These are phyloP conservation scores for Acanthosepion pharaonis DNA, from an alignment of 2,888 invertebrate species.

Conservation along the genomic window DNA sequence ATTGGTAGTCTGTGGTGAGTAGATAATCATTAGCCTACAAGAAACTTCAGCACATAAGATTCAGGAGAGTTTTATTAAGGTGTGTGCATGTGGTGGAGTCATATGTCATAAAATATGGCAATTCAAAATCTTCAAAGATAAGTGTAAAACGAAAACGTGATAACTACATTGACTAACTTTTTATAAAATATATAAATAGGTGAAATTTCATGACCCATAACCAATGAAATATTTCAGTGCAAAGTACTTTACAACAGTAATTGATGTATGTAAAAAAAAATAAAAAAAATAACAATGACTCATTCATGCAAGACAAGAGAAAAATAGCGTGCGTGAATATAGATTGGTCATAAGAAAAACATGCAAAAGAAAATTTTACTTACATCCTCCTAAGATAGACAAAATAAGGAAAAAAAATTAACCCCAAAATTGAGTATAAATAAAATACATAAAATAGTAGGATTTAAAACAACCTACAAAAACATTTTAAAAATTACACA, in stretches of 20 bases:
- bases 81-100: too few species aligned
- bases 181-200: background rate
- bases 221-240: background rate
- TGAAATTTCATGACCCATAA: background rate
- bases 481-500: background rate
- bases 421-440: background rate
- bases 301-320: background rate
- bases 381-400: conserved; percentile 49
- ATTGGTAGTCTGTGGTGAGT: too few species aligned
- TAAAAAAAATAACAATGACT: background rate
- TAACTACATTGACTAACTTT: background rate
- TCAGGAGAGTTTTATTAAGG: too few species aligned
- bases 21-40: too few species aligned
- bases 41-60: too few species aligned
- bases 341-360: background rate
- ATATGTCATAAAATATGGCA: too few species aligned
- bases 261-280: background rate
- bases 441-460: background rate
- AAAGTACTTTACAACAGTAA: background rate
- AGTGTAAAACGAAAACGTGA: too few species aligned
- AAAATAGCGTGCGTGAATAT: background rate
- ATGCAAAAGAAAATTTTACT: conserved; percentile 44
- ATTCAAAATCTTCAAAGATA: too few species aligned
- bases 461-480: background rate
- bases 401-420: conserved; percentile 43